These are phyloP conservation scores for Callosobruchus maculatus DNA, from an alignment of 2,888 invertebrate genomes.

Conservation along the genomic window DNA sequence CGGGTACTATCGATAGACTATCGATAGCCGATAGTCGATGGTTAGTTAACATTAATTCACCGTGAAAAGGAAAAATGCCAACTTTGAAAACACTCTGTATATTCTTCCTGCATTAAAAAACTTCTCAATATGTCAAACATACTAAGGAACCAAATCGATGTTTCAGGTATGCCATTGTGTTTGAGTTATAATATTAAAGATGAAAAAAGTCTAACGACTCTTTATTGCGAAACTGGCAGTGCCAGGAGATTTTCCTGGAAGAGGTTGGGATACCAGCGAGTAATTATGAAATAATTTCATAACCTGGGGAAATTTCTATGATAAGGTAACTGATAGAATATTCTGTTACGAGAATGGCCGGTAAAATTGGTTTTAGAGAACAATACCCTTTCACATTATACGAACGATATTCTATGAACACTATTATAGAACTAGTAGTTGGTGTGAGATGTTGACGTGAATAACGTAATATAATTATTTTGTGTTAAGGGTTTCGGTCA, in stretches of 20 bases:
- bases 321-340: neutral
- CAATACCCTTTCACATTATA: neutral
- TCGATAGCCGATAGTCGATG: too few relatives aligned
- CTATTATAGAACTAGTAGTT: neutral
- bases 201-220: neutral
- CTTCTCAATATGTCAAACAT: too few relatives aligned
- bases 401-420: neutral
- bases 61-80: too few relatives aligned
- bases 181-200: neutral
- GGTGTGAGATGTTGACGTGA: neutral
- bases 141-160: too few relatives aligned
- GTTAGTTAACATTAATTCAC: too few relatives aligned
- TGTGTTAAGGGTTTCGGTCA: too few relatives aligned
- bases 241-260: neutral
- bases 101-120: too few relatives aligned
- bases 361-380: neutral
- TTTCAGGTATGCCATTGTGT: neutral
- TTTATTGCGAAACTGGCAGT: neutral
- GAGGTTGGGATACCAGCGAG: neutral
- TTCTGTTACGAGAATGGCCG: neutral
- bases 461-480: neutral
- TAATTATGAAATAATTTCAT: neutral
- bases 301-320: neutral
- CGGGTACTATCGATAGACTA: too few relatives aligned
- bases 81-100: too few relatives aligned